Conservation (phyloP, 2,113 vertebrate genomes). For the Camelus dromedarius region DNA sequence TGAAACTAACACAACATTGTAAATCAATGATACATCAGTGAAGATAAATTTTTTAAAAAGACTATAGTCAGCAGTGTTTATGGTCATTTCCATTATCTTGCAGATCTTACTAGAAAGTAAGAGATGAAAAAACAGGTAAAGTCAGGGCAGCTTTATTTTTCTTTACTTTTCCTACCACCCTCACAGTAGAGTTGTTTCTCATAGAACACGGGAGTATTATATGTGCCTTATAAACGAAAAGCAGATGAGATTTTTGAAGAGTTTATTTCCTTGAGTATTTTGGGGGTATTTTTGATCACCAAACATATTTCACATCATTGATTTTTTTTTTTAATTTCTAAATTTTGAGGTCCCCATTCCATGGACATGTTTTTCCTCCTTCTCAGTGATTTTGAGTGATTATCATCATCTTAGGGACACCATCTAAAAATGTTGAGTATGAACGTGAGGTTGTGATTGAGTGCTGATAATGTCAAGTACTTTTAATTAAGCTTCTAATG, state of each 20-base stretch:
- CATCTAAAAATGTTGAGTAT: not conserved
- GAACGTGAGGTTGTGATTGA: constrained; percentile 21
- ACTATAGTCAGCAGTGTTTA: not conserved
- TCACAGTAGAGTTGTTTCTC: not conserved
- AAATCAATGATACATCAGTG: too few relatives aligned
- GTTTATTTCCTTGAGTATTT: not conserved
- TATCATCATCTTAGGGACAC: not conserved
- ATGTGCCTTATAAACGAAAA: not conserved
- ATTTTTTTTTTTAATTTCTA: not conserved
- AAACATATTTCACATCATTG: not conserved
- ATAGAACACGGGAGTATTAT: not conserved
- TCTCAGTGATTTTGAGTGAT: not conserved
- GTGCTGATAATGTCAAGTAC: constrained; percentile 1
- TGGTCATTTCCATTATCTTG: not conserved
- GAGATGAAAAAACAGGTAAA: not conserved
- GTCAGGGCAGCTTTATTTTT: not conserved
- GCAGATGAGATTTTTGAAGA: not conserved
- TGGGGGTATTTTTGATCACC: not conserved
- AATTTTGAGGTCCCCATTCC: not conserved
- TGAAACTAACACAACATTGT: too few relatives aligned
- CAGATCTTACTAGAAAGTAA: constrained; percentile 1
- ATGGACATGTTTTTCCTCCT: not conserved
- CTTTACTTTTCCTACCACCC: not conserved
- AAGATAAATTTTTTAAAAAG: too few relatives aligned
- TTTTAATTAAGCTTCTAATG: constrained; percentile 56